Conservation (phyloP, 2,113 vertebrate species). For the Neofelis nebulosa region DNA sequence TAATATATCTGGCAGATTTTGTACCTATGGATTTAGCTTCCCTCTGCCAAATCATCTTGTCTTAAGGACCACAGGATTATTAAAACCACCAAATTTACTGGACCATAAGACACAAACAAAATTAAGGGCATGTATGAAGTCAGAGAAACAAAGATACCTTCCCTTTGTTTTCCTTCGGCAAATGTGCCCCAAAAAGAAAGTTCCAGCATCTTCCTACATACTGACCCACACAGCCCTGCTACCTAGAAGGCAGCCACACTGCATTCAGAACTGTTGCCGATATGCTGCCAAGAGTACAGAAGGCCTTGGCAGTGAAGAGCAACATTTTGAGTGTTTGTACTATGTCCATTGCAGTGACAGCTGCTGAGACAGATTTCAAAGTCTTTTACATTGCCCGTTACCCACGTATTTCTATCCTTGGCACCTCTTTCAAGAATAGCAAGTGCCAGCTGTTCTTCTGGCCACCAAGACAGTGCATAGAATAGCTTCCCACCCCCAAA, state of each 20-base stretch:
- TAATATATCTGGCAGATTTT: neutral
- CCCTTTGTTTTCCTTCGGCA: conserved; percentile 28
- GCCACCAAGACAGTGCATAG: conserved; percentile 57
- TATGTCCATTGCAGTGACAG: conserved; percentile 76
- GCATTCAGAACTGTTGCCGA: neutral
- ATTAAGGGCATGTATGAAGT: conserved; percentile 19
- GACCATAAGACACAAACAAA: conserved; percentile 58
- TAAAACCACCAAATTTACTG: conserved; percentile 21
- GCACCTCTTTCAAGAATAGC: conserved; percentile 80
- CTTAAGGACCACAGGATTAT: neutral
- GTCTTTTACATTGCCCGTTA: conserved; percentile 60
- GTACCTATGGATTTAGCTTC: neutral
- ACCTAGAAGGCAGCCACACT: conserved; percentile 36
- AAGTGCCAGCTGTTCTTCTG: conserved; percentile 85
- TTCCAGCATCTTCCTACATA: neutral
- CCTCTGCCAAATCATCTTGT: neutral
- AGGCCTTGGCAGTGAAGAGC: conserved; percentile 75
- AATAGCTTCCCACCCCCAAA: conserved; percentile 58
- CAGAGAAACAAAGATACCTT: neutral
- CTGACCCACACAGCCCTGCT: neutral
- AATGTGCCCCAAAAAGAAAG: conserved; percentile 7
- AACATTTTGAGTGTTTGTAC: conserved; percentile 69
- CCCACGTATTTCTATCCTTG: conserved; percentile 76
- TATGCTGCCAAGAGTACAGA: conserved; percentile 72
- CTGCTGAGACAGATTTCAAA: conserved; percentile 85